These are phyloP conservation scores for Endotricha flammealis DNA, from an alignment of 2,888 invertebrate genomes.

Conservation along the genomic window DNA sequence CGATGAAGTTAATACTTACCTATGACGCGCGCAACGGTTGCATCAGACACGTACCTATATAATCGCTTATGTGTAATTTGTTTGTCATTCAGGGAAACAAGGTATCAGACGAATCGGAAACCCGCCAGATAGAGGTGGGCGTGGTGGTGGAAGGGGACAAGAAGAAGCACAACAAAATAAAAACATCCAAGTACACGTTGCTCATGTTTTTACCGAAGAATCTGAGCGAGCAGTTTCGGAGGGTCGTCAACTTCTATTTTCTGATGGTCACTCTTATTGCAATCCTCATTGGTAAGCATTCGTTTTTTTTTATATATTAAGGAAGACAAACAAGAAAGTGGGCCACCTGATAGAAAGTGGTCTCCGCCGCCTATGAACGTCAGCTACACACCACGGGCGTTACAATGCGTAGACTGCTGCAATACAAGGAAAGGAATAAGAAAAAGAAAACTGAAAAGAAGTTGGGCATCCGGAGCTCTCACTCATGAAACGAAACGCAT, in stretches of 20 bases:
- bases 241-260: constrained; percentile 92
- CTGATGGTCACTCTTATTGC: constrained; percentile 85
- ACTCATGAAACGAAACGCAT: too few species aligned
- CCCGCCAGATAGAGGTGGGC: constrained; percentile 80
- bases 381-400: too few species aligned
- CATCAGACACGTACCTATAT: too few species aligned
- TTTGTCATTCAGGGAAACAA: constrained; percentile 74
- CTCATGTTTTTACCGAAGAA: constrained; percentile 90
- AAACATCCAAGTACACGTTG: constrained; percentile 85
- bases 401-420: too few species aligned
- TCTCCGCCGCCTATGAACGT: too few species aligned
- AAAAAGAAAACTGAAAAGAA: too few species aligned
- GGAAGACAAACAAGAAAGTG: too few species aligned
- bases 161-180: constrained; percentile 76
- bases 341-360: too few species aligned
- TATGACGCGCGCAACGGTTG: too few species aligned
- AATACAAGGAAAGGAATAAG: constrained; percentile 1
- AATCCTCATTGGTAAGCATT: constrained; percentile 76
- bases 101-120: constrained; percentile 76
- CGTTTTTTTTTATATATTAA: background rate
- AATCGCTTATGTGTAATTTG: too few species aligned
- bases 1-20: too few species aligned
- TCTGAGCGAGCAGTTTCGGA: constrained; percentile 88
- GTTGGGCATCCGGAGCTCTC: too few species aligned
- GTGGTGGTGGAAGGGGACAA: constrained; percentile 48